phyloP scores from a whole-genome alignment of 1,140 invertebrate genomes.

The Aphidius ervi region DNA sequence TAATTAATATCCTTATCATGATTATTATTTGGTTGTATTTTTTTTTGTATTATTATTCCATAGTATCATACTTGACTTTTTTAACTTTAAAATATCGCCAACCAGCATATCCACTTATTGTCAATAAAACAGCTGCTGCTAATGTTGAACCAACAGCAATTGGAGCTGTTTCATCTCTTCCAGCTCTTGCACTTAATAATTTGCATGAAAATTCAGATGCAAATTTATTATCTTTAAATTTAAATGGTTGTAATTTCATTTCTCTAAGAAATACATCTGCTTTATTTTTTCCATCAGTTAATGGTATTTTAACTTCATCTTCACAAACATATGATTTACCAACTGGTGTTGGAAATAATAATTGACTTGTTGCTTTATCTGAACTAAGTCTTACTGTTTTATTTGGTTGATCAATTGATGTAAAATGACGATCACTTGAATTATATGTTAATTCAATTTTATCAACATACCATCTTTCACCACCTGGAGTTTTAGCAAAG shows the following conservation, averaged over 20 bases:
- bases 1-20: too few species aligned
- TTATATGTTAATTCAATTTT: conserved; percentile 64
- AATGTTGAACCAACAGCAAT: conserved; percentile 83
- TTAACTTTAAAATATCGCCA: conserved; percentile 84
- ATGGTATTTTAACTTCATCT: conserved; percentile 56
- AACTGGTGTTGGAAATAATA: conserved; percentile 78
- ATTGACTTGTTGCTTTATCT: conserved; percentile 54
- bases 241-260: conserved; percentile 62
- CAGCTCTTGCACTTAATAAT: conserved; percentile 44
- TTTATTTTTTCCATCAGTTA: conserved; percentile 43
- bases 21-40: conserved; percentile 5
- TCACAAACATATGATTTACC: conserved; percentile 77
- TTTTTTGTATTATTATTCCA: conserved; percentile 64
- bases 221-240: conserved; percentile 62
- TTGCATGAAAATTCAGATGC: conserved; percentile 57
- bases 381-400: conserved; percentile 58
- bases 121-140: conserved; percentile 72
- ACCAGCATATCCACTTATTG: conserved; percentile 79
- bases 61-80: conserved; percentile 88
- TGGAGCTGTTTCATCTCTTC: conserved; percentile 78
- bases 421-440: conserved; percentile 55
- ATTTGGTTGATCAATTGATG: conserved; percentile 53
- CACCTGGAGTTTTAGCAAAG: conserved; percentile 76
- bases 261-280: conserved; percentile 47
- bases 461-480: conserved; percentile 79